Evolutionary conservation across 2,113 vertebrate species (phyloP).

Genomic region (Brachirus orientalis): DNA sequence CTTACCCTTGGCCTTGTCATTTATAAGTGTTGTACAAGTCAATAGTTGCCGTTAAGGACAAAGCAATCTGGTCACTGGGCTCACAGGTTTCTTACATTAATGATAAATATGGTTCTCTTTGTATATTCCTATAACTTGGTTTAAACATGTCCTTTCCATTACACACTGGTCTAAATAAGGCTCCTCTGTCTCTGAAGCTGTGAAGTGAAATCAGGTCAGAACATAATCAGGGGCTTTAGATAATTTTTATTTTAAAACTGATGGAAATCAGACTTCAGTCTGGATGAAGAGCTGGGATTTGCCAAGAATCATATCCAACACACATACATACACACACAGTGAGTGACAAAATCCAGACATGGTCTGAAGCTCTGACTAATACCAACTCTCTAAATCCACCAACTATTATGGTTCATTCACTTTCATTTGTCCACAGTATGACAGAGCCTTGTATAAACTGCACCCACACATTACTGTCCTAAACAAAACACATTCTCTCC

Average conservation of each 20-base stretch:
- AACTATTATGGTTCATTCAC: conserved; percentile 44
- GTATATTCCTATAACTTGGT: neutral
- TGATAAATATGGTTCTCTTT: neutral
- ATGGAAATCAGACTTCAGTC: conserved; percentile 46
- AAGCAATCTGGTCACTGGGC: too few species aligned
- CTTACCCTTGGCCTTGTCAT: too few species aligned
- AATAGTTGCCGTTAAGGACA: too few species aligned
- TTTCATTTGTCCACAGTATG: conserved; percentile 41
- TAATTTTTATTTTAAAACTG: conserved; percentile 27
- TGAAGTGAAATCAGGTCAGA: conserved; percentile 13
- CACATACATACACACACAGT: conserved; percentile 30
- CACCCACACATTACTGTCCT: conserved; percentile 42
- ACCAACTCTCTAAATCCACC: conserved; percentile 37
- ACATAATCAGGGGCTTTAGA: conserved; percentile 25
- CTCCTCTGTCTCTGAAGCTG: conserved; percentile 11
- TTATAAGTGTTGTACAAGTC: too few species aligned
- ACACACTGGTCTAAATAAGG: conserved; percentile 12
- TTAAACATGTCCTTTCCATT: conserved; percentile 11
- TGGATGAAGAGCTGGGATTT: conserved; percentile 31
- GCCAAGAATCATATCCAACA: conserved; percentile 40
- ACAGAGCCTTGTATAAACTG: conserved; percentile 42
- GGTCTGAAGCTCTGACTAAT: conserved; percentile 48
- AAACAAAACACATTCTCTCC: conserved; percentile 29
- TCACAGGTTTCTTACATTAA: too few species aligned
- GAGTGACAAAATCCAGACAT: conserved; percentile 56